Conservation (phyloP, 2,113 vertebrate species). For the Anolis carolinensis region DNA sequence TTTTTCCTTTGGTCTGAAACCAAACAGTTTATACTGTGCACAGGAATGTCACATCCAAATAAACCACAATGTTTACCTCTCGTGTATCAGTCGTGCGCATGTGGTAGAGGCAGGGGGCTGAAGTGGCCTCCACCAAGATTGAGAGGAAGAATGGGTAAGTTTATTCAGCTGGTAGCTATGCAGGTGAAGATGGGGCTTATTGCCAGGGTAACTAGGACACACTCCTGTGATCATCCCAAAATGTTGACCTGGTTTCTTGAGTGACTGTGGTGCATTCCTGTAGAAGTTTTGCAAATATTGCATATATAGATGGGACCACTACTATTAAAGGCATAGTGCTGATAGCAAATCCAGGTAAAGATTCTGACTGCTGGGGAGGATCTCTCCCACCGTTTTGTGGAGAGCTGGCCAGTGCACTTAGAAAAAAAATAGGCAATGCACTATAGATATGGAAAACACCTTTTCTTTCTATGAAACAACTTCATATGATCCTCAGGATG, state of each 20-base stretch:
- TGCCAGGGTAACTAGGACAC: neutral
- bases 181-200: neutral
- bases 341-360: neutral
- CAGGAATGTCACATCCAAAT: neutral
- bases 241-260: neutral
- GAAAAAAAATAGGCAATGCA: neutral
- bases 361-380: neutral
- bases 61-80: neutral
- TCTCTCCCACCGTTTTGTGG: neutral
- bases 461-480: neutral
- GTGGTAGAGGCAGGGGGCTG: neutral
- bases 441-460: neutral
- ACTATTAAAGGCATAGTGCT: neutral
- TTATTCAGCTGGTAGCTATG: neutral
- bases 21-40: neutral
- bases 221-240: neutral
- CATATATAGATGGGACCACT: neutral
- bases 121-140: neutral
- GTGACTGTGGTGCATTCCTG: neutral
- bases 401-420: neutral
- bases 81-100: neutral
- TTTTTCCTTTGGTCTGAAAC: neutral
- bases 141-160: neutral
- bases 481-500: neutral
- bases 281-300: neutral